Conservation (phyloP, 1,140 invertebrate genomes). For the Trypoxylus dichotomus region DNA sequence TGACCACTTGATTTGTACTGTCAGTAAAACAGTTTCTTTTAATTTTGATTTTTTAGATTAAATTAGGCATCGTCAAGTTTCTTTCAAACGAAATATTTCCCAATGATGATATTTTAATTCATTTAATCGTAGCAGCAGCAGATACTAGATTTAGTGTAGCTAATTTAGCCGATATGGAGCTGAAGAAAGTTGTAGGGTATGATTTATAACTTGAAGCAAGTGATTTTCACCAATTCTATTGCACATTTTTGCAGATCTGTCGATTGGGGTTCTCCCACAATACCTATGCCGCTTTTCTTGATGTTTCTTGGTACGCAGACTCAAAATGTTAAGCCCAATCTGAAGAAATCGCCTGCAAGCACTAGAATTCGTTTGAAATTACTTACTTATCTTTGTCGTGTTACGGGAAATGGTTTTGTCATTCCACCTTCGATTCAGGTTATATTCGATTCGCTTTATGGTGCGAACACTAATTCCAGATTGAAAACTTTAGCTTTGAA, state of each 20-base stretch:
- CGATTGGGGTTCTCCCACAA: constrained; percentile 71
- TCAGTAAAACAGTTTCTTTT: not conserved
- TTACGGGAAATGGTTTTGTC: constrained; percentile 74
- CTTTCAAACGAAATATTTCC: constrained; percentile 75
- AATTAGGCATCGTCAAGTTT: constrained; percentile 82
- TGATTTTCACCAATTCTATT: constrained; percentile 20
- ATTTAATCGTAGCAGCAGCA: constrained; percentile 80
- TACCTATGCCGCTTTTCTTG: constrained; percentile 73
- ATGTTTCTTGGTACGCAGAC: constrained; percentile 75
- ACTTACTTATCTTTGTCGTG: constrained; percentile 79
- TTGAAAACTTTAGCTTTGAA: constrained; percentile 79
- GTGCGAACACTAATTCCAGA: constrained; percentile 78
- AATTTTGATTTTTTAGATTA: constrained; percentile 58
- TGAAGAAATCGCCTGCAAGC: constrained; percentile 72
- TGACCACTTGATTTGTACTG: not conserved
- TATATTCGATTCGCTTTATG: constrained; percentile 86
- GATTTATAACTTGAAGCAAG: constrained; percentile 36
- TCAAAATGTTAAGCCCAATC: constrained; percentile 62
- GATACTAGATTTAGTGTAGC: constrained; percentile 84
- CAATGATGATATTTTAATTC: constrained; percentile 73
- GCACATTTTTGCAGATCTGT: constrained; percentile 60
- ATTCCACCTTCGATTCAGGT: constrained; percentile 82
- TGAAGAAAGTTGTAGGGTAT: constrained; percentile 73
- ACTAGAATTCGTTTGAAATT: constrained; percentile 83
- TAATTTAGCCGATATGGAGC: constrained; percentile 73